Percentiles rank a stretch among this genome's conserved stretches.
Evolutionary conservation across 2,797 vertebrate genomes (phyloP).

Genomic region (Pitangus sulphuratus): DNA sequence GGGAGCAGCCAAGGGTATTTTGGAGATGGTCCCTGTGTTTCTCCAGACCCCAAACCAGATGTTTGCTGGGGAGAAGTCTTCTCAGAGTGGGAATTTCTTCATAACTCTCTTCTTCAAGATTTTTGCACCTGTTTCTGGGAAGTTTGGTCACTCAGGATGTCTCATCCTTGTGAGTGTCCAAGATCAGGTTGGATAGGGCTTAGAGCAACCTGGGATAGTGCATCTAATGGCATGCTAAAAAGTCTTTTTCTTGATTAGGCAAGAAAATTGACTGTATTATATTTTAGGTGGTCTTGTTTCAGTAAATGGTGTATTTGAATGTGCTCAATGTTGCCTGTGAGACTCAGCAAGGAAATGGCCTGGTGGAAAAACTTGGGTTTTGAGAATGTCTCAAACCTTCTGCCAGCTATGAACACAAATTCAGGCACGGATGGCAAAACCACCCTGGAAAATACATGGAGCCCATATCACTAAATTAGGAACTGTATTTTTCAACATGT

Average conservation of each 20-base stretch:
- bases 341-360: accelerated
- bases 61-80: neutral
- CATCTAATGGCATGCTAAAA: accelerated
- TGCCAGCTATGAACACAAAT: neutral
- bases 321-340: accelerated
- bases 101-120: accelerated
- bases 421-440: neutral
- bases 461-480: neutral
- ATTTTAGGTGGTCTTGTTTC: accelerated
- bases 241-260: neutral
- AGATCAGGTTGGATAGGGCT: neutral
- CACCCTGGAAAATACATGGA: neutral
- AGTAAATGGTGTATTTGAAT: accelerated
- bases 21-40: accelerated
- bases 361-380: neutral
- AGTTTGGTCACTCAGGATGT: neutral
- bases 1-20: accelerated
- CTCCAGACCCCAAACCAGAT: neutral
- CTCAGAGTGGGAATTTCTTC: neutral
- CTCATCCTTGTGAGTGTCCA: neutral
- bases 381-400: neutral
- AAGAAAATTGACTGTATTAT: accelerated
- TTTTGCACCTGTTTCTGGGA: neutral
- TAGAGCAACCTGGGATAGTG: neutral
- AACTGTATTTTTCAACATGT: accelerated